Base-by-base conservation (phyloP, 2,888 invertebrate genomes). In the Megaustenia siamemsis region DNA sequence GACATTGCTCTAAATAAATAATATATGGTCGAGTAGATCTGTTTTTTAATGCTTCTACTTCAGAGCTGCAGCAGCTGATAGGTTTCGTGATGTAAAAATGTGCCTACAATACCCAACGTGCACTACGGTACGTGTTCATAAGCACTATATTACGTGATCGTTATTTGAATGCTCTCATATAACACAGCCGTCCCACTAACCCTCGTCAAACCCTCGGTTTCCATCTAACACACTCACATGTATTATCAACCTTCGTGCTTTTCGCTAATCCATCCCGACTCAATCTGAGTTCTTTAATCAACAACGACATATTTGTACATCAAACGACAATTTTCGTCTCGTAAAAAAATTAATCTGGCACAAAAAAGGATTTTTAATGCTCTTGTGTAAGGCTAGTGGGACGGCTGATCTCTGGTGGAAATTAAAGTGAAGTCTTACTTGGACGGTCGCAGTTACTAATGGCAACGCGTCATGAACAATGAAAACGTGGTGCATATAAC, bases 31-130 rank as follows among this genome's bases (percentile, higher is more conserved):
- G n/a, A n/a, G n/a, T n/a, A n/a, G n/a, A n/a, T n/a, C n/a, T n/a
- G n/a, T n/a, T n/a, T n/a, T n/a, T n/a, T n/a, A n/a, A n/a, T n/a
- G n/a, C n/a, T n/a, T n/a, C n/a, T n/a, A n/a, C n/a, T n/a, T n/a
- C n/a, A n/a, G n/a, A n/a, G n/a, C n/a, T n/a, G n/a, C 38, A 56
- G 56, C 75, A 77, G 38, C 60, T 38, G 85, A 82, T 75, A 79
- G 80, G 49, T 60, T 28, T 53, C 8, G 38, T 69, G 69, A 69
- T 40, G 4, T n/a, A n/a, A n/a, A n/a, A n/a, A 24, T 40, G 40
- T n/a, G 40, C 18, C 68, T 69, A 69, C 21, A 69, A 69, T 69
- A 69, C 69, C 12, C 40, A 69, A 28, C 38, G 69, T 69, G 69
- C 40, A 40, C 24, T 21, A 21, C 28, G 40, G 40, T 40, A 69